Conservation (phyloP, 2,797 vertebrate genomes). For the Pseudotriccus pelzelni region DNA sequence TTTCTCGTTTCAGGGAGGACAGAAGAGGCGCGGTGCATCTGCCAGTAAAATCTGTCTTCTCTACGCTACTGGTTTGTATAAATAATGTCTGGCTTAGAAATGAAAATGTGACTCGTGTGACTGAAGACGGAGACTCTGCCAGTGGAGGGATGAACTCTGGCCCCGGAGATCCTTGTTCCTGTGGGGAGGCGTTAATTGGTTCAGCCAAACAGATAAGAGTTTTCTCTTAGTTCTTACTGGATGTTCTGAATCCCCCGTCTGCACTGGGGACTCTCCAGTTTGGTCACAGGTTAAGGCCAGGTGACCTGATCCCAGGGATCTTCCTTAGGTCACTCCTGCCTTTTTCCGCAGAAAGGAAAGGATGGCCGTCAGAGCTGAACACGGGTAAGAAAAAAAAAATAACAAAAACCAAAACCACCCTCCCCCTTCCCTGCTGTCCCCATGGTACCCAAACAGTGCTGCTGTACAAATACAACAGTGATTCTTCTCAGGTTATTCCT, state of each 20-base stretch:
- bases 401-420: neutral
- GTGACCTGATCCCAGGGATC: neutral
- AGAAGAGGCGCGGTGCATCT: neutral
- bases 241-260: neutral
- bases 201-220: neutral
- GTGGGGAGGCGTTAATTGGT: too few relatives aligned
- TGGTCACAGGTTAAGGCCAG: neutral
- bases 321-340: neutral
- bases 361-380: neutral
- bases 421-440: rapidly evolving
- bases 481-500: neutral
- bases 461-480: neutral
- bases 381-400: neutral
- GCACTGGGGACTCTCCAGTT: neutral
- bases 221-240: neutral
- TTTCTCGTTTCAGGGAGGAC: neutral
- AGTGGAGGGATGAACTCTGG: neutral
- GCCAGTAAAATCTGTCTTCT: neutral
- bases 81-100: neutral
- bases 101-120: neutral
- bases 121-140: neutral
- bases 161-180: neutral
- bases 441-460: neutral
- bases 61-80: rapidly evolving
- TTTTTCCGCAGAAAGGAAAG: neutral